Percentiles rank a stretch among this genome's conserved stretches.
These are phyloP conservation scores for Nymphalis polychloros DNA, from an alignment of 2,888 invertebrate species.

Conservation along the genomic window DNA sequence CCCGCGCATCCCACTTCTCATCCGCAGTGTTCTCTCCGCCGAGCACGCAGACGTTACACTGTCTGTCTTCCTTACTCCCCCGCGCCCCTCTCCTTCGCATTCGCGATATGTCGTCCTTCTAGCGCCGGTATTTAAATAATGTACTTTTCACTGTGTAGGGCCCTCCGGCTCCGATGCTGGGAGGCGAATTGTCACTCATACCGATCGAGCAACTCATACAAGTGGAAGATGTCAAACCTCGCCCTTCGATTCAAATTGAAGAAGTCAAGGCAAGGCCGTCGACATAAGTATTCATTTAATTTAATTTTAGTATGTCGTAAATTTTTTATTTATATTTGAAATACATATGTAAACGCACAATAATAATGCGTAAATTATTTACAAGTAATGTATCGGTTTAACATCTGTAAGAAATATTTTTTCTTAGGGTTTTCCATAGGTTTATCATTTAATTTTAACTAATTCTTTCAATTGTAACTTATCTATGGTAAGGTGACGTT, in stretches of 20 bases:
- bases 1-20: conserved; percentile 40
- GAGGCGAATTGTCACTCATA: conserved; percentile 91
- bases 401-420: too few species aligned
- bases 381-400: too few species aligned
- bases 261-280: conserved; percentile 75
- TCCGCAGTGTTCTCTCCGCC: conserved; percentile 17
- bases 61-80: too few species aligned
- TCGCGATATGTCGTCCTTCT: too few species aligned
- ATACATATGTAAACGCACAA: conserved; percentile 6
- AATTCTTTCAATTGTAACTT: too few species aligned
- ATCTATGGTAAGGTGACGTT: too few species aligned
- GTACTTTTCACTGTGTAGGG: conserved; percentile 56
- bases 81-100: too few species aligned
- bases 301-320: neutral
- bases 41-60: conserved; percentile 37
- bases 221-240: conserved; percentile 84
- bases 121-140: too few species aligned
- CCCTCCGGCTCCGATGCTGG: conserved; percentile 85
- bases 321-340: neutral
- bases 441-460: too few species aligned
- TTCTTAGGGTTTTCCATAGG: too few species aligned
- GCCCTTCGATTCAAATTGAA: conserved; percentile 59
- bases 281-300: neutral
- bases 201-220: conserved; percentile 92
- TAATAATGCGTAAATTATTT: neutral